Evolutionary conservation across 1,140 invertebrate genomes (phyloP), one percentile per base, ranked within the genome.

Genomic region (Drosophila subpulchrella): DNA sequence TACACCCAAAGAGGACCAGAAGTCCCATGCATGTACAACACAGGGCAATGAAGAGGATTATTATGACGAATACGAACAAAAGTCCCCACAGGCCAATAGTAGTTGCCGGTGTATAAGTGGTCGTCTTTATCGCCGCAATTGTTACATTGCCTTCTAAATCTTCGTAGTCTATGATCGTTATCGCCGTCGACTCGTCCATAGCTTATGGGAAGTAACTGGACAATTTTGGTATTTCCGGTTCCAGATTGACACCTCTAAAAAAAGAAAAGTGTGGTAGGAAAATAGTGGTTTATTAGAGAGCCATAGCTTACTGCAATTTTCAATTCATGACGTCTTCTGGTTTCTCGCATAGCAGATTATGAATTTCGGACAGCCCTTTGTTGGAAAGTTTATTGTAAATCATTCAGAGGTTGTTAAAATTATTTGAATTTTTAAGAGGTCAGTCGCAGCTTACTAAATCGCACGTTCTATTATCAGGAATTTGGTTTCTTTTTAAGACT

Each of bases 1-100:
- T 15, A 32, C 50, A 70, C 12, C 63, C 61, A 13, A 67, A 70
- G 27, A 70, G 20, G 61, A 70, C 66, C 3, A 70, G 61, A 1
- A 70, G 20, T 15, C 17, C 12, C 38, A 54, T 54, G 4, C 20
- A 55, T 13, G 13, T 2, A 0, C 20, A 10, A 6, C 60, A 63
- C 10, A 34, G 4, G 3, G 7, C 7, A 8, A 41, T 15, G 6
- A 60, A 32, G 13, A 4, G 0, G 0, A 27, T 0, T 8, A 60
- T 63, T 10, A 60, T 11, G n/a, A 3, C 13, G 17, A 63, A 63
- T 61, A 63, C 34, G 7, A 63, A 63, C 3, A 63, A 4, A 10
- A 63, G 60, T 3, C 60, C 60, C 38, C 36, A 62, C 6, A 24
- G n/a, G 6, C 4, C 8, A 4, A 63, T 7, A 5, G n/a, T 42